Evolutionary conservation across 2,797 vertebrate genomes (phyloP).

Genomic region (Channa striata): DNA sequence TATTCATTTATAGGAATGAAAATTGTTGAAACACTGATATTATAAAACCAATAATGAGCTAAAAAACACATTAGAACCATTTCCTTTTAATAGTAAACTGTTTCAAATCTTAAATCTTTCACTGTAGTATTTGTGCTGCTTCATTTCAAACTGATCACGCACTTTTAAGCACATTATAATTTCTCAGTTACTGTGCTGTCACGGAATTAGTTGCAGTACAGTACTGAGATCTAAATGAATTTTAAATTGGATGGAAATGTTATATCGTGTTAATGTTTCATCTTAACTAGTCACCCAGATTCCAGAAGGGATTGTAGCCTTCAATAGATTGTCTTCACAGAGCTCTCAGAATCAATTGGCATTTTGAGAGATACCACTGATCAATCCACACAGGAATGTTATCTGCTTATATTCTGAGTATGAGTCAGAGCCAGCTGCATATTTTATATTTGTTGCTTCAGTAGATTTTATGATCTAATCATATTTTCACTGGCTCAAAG

Average conservation of each 20-base stretch:
- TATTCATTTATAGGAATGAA: too few relatives aligned
- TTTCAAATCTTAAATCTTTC: not conserved
- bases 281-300: constrained; percentile 48
- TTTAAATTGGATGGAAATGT: constrained; percentile 16
- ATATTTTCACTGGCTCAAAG: constrained; percentile 14
- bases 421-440: constrained; percentile 18
- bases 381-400: constrained; percentile 4
- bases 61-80: too few relatives aligned
- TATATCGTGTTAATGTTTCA: constrained; percentile 5
- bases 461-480: constrained; percentile 14
- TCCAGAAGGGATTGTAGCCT: constrained; percentile 16
- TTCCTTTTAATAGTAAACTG: not conserved
- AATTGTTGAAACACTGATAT: too few relatives aligned
- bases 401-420: constrained; percentile 14
- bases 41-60: too few relatives aligned
- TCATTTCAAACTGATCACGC: not conserved
- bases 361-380: constrained; percentile 15
- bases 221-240: constrained; percentile 20
- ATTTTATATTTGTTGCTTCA: constrained; percentile 12
- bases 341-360: constrained; percentile 7
- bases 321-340: constrained; percentile 9
- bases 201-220: not conserved
- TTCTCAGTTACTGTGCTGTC: not conserved
- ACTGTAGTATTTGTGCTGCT: not conserved
- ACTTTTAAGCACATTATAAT: not conserved